Conservation (phyloP, 2,888 invertebrate genomes). For the Ecdyonurus torrentis region DNA sequence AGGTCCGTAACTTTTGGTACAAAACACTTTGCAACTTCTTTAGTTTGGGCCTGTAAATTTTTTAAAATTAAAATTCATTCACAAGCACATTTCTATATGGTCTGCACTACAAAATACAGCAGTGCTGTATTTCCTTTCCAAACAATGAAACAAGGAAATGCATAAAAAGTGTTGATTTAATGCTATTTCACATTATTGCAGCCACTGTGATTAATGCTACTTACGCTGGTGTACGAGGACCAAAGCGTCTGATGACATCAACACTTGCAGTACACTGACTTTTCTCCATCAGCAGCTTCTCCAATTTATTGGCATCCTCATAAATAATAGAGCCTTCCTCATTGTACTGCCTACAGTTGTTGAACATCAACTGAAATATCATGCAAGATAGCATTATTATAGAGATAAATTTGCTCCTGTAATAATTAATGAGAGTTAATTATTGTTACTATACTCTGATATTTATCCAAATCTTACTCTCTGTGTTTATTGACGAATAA, state of each 20-base stretch:
- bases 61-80: not conserved
- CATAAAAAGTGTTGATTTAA: too few relatives aligned
- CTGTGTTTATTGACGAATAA: too few relatives aligned
- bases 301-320: constrained; percentile 80
- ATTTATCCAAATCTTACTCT: too few relatives aligned
- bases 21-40: constrained; percentile 18
- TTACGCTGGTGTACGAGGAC: not conserved
- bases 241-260: constrained; percentile 23
- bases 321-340: constrained; percentile 92
- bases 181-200: too few relatives aligned
- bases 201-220: too few relatives aligned
- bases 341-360: constrained; percentile 92
- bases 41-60: constrained; percentile 1
- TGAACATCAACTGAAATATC: constrained; percentile 90
- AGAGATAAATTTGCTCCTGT: too few relatives aligned
- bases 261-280: constrained; percentile 48
- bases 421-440: too few relatives aligned
- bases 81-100: too few relatives aligned
- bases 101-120: too few relatives aligned
- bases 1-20: constrained; percentile 62
- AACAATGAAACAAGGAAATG: too few relatives aligned
- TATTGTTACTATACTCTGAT: too few relatives aligned
- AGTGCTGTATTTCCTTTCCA: too few relatives aligned
- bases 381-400: constrained; percentile 21
- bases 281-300: constrained; percentile 68